Evolutionary conservation across 2,888 invertebrate species (phyloP).

Genomic region (Heliconius aoede): DNA sequence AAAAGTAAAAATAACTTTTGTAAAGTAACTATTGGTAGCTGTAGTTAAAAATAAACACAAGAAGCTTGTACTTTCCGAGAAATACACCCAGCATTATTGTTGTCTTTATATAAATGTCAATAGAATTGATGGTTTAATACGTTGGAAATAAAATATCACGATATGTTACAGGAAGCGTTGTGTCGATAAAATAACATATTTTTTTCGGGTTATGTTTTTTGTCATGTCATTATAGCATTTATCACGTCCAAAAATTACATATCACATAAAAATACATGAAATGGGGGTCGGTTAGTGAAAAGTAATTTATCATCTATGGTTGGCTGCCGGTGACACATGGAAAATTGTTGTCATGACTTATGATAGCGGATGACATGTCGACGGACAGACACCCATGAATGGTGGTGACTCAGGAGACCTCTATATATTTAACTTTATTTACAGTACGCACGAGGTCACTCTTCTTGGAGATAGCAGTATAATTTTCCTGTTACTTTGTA

Average conservation of each 20-base stretch:
- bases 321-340: slow-evolving; percentile 70
- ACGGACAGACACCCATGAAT: slow-evolving; percentile 48
- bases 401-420: slow-evolving; percentile 37
- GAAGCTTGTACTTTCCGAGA: background rate
- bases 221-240: slow-evolving; percentile 11
- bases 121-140: background rate
- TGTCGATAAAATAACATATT: background rate
- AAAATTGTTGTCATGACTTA: slow-evolving; percentile 76
- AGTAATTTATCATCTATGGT: slow-evolving; percentile 62
- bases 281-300: slow-evolving; percentile 37
- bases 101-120: background rate
- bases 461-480: background rate
- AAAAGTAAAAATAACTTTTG: background rate
- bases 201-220: background rate
- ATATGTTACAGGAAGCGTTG: background rate
- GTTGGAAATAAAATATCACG: background rate
- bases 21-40: background rate
- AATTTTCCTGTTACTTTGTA: background rate
- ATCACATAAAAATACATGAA: slow-evolving; percentile 36
- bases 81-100: background rate
- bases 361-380: slow-evolving; percentile 68
- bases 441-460: slow-evolving; percentile 7
- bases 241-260: slow-evolving; percentile 13
- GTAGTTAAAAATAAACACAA: background rate
- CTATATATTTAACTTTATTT: slow-evolving; percentile 41